Conservation (phyloP, 2,888 invertebrate genomes). For the Spisula solida region DNA sequence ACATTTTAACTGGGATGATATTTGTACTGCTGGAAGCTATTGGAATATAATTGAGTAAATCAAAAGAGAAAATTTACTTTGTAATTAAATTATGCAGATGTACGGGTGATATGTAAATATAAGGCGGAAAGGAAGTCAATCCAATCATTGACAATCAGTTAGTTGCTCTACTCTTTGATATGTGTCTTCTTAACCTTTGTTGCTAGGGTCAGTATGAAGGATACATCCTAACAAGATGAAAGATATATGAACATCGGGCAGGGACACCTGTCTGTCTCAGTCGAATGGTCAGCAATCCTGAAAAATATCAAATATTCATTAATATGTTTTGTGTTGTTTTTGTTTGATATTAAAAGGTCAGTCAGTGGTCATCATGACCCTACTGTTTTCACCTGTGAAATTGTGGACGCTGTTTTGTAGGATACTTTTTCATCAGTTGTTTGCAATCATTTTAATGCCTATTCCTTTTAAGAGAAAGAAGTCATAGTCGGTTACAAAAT, state of each 20-base stretch:
- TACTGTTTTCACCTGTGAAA: slow-evolving; percentile 15
- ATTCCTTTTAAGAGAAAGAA: no score
- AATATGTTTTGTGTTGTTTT: slow-evolving; percentile 11
- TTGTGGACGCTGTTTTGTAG: neutral
- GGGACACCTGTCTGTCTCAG: slow-evolving; percentile 37
- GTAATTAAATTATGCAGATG: slow-evolving; percentile 52
- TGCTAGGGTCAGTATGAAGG: neutral
- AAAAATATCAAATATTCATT: slow-evolving; percentile 39
- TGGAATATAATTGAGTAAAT: slow-evolving; percentile 32
- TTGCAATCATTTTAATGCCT: neutral
- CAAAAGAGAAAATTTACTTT: slow-evolving; percentile 39
- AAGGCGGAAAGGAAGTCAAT: neutral
- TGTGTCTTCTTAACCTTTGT: slow-evolving; percentile 21
- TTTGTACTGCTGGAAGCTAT: slow-evolving; percentile 27
- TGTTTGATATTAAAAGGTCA: neutral
- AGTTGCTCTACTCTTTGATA: neutral
- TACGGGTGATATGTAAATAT: slow-evolving; percentile 57
- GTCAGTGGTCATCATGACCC: slow-evolving; percentile 8
- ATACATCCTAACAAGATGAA: neutral
- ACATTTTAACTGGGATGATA: slow-evolving; percentile 1
- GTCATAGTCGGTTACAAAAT: neutral
- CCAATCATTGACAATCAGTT: neutral
- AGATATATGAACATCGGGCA: neutral
- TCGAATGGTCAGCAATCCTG: neutral
- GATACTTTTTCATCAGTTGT: neutral